A percentile compares a stretch with the other conserved stretches of the same genome.
These are phyloP conservation scores for Phyllostomus hastatus DNA, from an alignment of 2,113 vertebrate species.

Conservation along the genomic window DNA sequence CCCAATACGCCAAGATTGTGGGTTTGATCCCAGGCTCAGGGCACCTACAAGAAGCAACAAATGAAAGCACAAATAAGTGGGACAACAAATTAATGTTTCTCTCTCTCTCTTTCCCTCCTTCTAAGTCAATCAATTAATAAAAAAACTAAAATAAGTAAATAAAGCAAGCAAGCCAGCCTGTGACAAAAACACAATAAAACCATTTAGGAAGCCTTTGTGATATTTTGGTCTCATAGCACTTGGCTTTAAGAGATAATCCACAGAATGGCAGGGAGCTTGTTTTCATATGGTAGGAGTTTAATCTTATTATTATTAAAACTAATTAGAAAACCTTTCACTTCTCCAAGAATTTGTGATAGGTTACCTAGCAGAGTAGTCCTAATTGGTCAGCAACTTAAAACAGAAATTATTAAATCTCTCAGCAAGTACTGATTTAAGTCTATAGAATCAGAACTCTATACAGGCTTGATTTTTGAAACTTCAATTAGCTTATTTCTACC, in stretches of 20 bases:
- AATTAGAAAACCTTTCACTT: slow-evolving; percentile 43
- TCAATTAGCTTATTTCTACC: not conserved
- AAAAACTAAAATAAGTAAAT: not conserved
- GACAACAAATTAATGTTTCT: not conserved
- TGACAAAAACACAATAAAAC: not conserved
- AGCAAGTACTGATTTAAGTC: not conserved
- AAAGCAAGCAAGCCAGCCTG: not conserved
- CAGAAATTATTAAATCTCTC: not conserved
- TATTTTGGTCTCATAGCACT: not conserved
- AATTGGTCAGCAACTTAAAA: not conserved
- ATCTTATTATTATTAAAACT: slow-evolving; percentile 53
- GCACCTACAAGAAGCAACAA: not conserved
- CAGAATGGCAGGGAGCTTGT: slow-evolving; percentile 27
- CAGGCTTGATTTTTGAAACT: not conserved
- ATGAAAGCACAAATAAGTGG: not conserved
- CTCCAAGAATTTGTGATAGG: not conserved
- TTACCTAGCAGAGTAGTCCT: not conserved
- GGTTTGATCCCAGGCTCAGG: not conserved
- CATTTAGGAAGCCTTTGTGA: not conserved
- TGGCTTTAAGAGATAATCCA: slow-evolving; percentile 17
- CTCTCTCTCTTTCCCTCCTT: not conserved
- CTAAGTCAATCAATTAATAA: not conserved
- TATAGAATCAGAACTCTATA: not conserved
- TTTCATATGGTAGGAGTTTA: slow-evolving; percentile 30
- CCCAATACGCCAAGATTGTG: not conserved